phyloP scores from a whole-genome alignment of 35 echinoderm and acorn worm genomes.

The Patiria miniata region DNA sequence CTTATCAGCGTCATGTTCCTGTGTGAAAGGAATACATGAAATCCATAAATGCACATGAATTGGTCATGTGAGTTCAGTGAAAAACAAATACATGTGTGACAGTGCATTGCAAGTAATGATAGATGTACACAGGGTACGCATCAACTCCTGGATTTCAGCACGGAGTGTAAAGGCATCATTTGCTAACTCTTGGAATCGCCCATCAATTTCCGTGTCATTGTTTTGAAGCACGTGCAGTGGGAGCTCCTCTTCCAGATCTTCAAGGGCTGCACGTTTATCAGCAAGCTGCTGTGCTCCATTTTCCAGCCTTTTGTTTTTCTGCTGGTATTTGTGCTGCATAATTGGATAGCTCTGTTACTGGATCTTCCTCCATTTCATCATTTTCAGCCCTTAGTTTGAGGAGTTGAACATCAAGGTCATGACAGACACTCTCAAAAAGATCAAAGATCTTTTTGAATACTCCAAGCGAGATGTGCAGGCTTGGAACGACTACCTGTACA shows the following conservation, averaged over 20 bases:
- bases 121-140: not conserved
- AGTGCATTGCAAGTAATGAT: no score
- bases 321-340: not conserved
- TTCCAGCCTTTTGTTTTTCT: not conserved
- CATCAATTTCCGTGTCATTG: not conserved
- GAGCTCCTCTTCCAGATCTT: not conserved
- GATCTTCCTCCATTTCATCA: not conserved
- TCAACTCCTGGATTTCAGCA: not conserved
- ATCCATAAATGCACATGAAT: not conserved
- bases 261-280: not conserved
- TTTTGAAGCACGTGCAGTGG: not conserved
- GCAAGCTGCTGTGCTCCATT: not conserved
- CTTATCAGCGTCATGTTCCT: constrained; percentile 9
- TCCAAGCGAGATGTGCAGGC: no score
- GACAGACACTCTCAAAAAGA: not conserved
- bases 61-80: not conserved
- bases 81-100: no score
- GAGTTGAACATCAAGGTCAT: not conserved
- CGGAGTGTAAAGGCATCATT: not conserved
- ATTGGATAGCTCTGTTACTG: not conserved
- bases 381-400: not conserved
- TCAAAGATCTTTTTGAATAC: not conserved
- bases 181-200: not conserved
- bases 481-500: not conserved
- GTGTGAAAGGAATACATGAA: not conserved